Conservation (phyloP, 2,797 vertebrate genomes). For the Anisognathus igniventris region DNA sequence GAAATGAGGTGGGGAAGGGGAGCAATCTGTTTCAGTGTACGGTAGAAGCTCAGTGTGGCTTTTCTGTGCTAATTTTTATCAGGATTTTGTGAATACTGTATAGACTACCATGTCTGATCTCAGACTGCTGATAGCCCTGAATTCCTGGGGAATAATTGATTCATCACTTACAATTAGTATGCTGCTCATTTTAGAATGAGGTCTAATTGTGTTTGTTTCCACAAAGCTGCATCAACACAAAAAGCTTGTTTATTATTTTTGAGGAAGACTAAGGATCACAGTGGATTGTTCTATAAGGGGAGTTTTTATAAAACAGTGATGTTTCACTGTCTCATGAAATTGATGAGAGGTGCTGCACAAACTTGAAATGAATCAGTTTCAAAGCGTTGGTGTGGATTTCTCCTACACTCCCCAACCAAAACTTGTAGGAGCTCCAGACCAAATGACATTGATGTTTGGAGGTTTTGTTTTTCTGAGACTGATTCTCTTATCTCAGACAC, state of each 20-base stretch:
- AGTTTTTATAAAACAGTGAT: background rate
- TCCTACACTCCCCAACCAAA: rapidly evolving
- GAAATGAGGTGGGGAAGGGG: background rate
- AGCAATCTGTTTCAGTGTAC: background rate
- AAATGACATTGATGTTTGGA: background rate
- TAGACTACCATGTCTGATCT: background rate
- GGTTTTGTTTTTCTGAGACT: background rate
- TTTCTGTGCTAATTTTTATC: background rate
- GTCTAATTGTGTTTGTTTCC: slow-evolving; percentile 43
- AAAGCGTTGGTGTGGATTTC: background rate
- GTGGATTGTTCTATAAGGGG: background rate
- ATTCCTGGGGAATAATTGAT: slow-evolving; percentile 41
- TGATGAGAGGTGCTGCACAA: background rate
- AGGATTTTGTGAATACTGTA: background rate
- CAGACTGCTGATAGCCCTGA: background rate
- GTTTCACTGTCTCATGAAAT: background rate
- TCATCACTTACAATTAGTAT: slow-evolving; percentile 14
- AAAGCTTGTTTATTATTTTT: slow-evolving; percentile 7
- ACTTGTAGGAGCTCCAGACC: background rate
- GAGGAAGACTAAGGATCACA: background rate
- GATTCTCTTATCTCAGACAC: background rate
- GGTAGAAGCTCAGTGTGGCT: background rate
- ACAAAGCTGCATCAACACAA: background rate
- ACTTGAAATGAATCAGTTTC: background rate
- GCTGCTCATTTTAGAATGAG: slow-evolving; percentile 32